These are phyloP conservation scores for Fukomys damarensis DNA, from an alignment of 2,113 vertebrate genomes.

Conservation along the genomic window DNA sequence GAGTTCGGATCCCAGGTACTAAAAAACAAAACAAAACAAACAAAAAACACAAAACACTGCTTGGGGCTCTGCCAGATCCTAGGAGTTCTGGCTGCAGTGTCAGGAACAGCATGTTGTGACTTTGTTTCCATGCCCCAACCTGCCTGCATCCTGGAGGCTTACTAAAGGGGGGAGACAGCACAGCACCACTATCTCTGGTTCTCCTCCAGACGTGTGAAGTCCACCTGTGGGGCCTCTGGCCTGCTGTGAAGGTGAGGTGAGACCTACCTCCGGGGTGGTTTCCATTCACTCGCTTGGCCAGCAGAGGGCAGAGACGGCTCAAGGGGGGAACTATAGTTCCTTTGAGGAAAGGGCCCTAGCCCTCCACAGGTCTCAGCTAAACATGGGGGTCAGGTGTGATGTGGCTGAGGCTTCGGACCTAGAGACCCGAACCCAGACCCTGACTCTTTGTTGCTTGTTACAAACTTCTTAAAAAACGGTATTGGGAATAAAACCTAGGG, in stretches of 20 bases:
- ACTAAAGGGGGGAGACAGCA: background rate
- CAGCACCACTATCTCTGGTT: background rate
- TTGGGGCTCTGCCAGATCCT: background rate
- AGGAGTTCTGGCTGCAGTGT: background rate
- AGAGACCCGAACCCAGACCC: background rate
- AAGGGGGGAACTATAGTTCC: rapidly evolving
- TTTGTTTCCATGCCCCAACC: background rate
- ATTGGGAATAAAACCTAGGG: background rate
- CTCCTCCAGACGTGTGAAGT: background rate
- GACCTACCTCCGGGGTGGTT: rapidly evolving
- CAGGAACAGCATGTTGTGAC: too few relatives aligned
- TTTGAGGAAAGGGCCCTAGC: background rate
- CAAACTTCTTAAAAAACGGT: background rate
- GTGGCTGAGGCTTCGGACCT: background rate
- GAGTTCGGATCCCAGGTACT: too few relatives aligned
- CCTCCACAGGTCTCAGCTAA: background rate
- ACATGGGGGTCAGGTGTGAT: background rate
- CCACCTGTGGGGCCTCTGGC: background rate
- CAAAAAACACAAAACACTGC: too few relatives aligned
- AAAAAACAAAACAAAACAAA: too few relatives aligned
- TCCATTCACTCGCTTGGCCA: background rate
- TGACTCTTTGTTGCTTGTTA: background rate
- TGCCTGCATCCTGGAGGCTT: background rate
- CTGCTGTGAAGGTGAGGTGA: background rate
- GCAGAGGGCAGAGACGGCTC: constrained; percentile 40